Conservation (phyloP, 2,888 invertebrate species). For the Tiphia femorata region DNA sequence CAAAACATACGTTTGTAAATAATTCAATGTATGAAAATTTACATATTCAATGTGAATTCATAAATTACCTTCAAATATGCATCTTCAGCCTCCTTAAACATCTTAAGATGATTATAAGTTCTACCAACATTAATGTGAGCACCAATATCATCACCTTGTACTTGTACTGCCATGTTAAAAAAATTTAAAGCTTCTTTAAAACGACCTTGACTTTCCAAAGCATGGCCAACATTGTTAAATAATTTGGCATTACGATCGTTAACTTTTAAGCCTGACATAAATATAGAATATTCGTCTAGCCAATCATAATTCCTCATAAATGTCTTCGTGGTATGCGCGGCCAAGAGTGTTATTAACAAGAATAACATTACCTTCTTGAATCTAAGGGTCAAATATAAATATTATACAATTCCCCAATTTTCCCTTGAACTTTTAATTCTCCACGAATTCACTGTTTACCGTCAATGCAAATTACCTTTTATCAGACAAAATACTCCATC, state of each 20-base stretch:
- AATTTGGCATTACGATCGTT: slow-evolving; percentile 94
- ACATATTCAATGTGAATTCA: background rate
- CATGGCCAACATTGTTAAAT: slow-evolving; percentile 97
- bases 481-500: slow-evolving; percentile 80
- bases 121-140: slow-evolving; percentile 98
- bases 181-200: slow-evolving; percentile 86
- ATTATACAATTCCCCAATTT: background rate
- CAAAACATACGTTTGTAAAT: background rate
- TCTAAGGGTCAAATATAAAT: slow-evolving; percentile 31
- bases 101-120: slow-evolving; percentile 92
- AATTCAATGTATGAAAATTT: background rate
- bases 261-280: slow-evolving; percentile 89
- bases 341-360: slow-evolving; percentile 77
- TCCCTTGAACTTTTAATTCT: background rate
- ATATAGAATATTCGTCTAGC: slow-evolving; percentile 93
- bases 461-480: slow-evolving; percentile 68
- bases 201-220: slow-evolving; percentile 82
- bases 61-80: slow-evolving; percentile 82
- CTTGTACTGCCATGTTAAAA: slow-evolving; percentile 92
- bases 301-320: slow-evolving; percentile 92
- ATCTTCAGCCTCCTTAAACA: slow-evolving; percentile 90
- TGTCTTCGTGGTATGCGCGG: slow-evolving; percentile 88
- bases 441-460: background rate
- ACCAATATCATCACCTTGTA: slow-evolving; percentile 96
- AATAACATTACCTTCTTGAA: slow-evolving; percentile 76